Base-by-base conservation (phyloP, 2,113 vertebrate species). In the Epinephelus fuscoguttatus region DNA sequence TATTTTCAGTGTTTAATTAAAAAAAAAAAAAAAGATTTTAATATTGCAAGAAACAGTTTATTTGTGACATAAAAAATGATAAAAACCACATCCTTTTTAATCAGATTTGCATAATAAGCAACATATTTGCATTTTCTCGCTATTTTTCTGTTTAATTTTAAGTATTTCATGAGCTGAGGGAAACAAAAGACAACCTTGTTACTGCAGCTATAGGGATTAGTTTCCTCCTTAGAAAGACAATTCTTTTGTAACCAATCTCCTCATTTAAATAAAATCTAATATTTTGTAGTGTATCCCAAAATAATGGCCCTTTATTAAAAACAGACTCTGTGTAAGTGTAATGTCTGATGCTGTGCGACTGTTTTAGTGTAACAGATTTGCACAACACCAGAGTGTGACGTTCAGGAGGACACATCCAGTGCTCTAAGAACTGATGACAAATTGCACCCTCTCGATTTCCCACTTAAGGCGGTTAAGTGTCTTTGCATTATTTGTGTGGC, bases 401-500 rank as follows among this genome's bases (percentile, higher is more conserved):
- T 78, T 77, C 47, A 60, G 42, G 19, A 37, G 63, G 66, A 80
- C 53, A 50, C 60, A 56, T 61, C 40, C 19, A 42, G 3, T 4
- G 40, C 62, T 74, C 18, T 21, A 47, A 67, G 71, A 83, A 81
- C 77, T 75, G 75, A 75, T 81, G 75, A 87, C 82, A 80, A 78
- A 91, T 11, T 69, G 56, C 61, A 75, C 68, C 66, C 75, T 83
- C 80, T 87, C 73, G 9, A 49, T 83, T 68, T 66, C 70, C 84
- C 56, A 81, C 86, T 81, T 76, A 55, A 27, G 70, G 53, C 55
- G 3, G 33, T 71, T 30, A 14, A 81, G 77, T 64, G 79, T 83
- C 72, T 88, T 61, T 81, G 85, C 72, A 82, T 89, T 79, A 84
- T 88, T 86, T 84, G 84, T 78, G 78, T 21, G 49, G 56, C 69